phyloP scores from a whole-genome alignment of 2,888 invertebrate species.

The Lampropteryx suffumata region DNA sequence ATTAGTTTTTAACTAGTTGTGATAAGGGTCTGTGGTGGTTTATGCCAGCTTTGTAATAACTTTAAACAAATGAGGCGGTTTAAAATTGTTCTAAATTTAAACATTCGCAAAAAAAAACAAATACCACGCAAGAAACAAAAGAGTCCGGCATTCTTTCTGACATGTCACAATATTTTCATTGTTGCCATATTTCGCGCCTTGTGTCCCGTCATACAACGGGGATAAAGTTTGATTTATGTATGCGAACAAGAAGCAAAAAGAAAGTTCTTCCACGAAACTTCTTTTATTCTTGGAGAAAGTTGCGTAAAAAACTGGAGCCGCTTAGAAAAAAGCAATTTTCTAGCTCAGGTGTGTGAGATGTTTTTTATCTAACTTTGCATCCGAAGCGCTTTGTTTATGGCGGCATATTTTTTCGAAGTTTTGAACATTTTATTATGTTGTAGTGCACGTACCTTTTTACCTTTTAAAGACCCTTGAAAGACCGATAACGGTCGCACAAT shows the following conservation, averaged over 20 bases:
- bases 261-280: constrained; percentile 78
- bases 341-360: constrained; percentile 83
- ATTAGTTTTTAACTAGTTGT: constrained; percentile 84
- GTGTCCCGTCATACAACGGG: constrained; percentile 61
- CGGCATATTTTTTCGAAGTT: constrained; percentile 78
- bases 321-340: constrained; percentile 83
- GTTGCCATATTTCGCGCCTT: constrained; percentile 67
- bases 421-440: constrained; percentile 79
- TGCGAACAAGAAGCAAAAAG: constrained; percentile 60
- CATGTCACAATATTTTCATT: constrained; percentile 78
- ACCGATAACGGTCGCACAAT: constrained; percentile 64
- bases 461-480: constrained; percentile 46
- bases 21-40: constrained; percentile 78
- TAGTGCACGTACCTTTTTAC: constrained; percentile 63
- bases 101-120: constrained; percentile 31
- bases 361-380: constrained; percentile 84
- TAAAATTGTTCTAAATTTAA: constrained; percentile 22
- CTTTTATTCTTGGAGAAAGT: constrained; percentile 80
- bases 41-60: constrained; percentile 70
- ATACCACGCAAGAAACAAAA: constrained; percentile 52
- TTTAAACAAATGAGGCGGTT: constrained; percentile 55
- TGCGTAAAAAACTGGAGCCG: constrained; percentile 80
- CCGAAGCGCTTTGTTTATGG: constrained; percentile 80
- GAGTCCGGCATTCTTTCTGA: constrained; percentile 49
- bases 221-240: constrained; percentile 70